Conservation (phyloP, 2,888 invertebrate species). For the Carterocephalus palaemon region DNA sequence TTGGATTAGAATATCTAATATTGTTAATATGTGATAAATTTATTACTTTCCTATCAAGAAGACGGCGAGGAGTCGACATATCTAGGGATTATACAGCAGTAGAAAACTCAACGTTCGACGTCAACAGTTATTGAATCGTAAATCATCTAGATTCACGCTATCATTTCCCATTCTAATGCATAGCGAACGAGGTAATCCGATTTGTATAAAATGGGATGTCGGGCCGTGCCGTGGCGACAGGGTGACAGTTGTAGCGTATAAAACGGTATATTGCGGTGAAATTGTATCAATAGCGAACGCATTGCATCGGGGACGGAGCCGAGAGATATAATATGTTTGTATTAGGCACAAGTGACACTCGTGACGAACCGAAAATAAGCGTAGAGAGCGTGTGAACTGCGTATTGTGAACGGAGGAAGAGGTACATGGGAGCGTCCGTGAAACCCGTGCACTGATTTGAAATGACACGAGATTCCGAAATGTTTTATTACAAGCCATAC, state of each 20-base stretch:
- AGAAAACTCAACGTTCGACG: conserved; percentile 7
- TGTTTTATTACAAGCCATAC: too few species aligned
- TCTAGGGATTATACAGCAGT: conserved; percentile 17
- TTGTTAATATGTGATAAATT: too few species aligned
- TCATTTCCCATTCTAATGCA: conserved; percentile 23
- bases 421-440: too few species aligned
- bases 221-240: conserved; percentile 4
- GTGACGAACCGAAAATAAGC: conserved; percentile 31
- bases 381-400: conserved; percentile 61
- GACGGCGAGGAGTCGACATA: conserved; percentile 5
- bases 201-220: conserved; percentile 23
- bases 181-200: conserved; percentile 24
- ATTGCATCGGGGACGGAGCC: conserved; percentile 16
- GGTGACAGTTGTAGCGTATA: conserved; percentile 10
- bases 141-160: conserved; percentile 23
- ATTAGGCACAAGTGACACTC: conserved; percentile 17
- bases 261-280: conserved; percentile 19
- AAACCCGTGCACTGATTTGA: too few species aligned
- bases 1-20: too few species aligned
- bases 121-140: conserved; percentile 25
- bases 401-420: conserved; percentile 29
- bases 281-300: conserved; percentile 18
- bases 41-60: too few species aligned
- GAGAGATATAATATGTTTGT: conserved; percentile 14
- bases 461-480: too few species aligned